phyloP scores from a whole-genome alignment of 2,113 vertebrate genomes.

The Ploceus nigricollis region DNA sequence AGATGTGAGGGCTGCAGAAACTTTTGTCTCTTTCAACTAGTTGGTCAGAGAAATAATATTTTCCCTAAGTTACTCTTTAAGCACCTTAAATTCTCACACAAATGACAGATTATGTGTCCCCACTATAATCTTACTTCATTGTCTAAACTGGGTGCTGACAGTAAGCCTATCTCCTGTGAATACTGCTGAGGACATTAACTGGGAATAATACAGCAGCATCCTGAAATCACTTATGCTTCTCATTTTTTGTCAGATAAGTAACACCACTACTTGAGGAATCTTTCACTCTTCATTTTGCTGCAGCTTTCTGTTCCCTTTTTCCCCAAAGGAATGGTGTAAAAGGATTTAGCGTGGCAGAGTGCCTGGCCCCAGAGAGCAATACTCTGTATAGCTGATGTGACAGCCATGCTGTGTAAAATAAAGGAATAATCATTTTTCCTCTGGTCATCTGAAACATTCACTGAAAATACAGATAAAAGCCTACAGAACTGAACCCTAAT shows the following conservation, averaged over 20 bases:
- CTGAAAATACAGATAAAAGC: not conserved
- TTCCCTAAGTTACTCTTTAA: not conserved
- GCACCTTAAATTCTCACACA: not conserved
- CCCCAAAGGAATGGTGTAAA: not conserved
- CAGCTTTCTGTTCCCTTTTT: not conserved
- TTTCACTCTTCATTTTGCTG: not conserved
- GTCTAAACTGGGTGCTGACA: not conserved
- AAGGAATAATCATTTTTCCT: not conserved
- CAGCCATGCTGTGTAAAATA: not conserved
- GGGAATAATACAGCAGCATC: not conserved
- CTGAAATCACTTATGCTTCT: not conserved
- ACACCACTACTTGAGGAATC: not conserved
- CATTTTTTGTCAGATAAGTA: not conserved
- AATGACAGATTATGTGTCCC: not conserved
- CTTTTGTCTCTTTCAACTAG: not conserved
- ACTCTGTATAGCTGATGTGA: not conserved
- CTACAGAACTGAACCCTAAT: not conserved
- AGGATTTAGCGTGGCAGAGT: not conserved
- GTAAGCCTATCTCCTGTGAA: not conserved
- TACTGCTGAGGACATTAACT: not conserved
- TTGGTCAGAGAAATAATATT: not conserved
- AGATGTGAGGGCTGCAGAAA: not conserved
- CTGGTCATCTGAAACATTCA: not conserved
- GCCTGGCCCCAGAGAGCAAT: not conserved
- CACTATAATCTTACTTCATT: not conserved